Evolutionary conservation across 2,113 vertebrate species (phyloP).

Genomic region (Nanorana parkeri): DNA sequence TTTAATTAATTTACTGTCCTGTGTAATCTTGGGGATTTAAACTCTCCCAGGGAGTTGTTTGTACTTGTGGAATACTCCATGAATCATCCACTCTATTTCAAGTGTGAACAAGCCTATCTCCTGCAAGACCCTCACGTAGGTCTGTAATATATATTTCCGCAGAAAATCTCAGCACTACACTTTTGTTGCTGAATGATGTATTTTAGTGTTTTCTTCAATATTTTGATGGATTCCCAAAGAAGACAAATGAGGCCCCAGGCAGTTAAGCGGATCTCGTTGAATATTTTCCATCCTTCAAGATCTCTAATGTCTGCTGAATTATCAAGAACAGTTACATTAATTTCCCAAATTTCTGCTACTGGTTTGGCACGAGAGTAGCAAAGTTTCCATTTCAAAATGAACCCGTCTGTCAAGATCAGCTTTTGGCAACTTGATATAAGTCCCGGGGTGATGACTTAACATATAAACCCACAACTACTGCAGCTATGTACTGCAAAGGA

Average conservation of each 20-base stretch:
- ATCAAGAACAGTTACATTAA: conserved; percentile 7
- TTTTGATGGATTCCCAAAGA: conserved; percentile 3
- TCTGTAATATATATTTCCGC: neutral
- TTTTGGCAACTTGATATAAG: neutral
- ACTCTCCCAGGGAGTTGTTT: neutral
- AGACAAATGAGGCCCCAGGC: conserved; percentile 19
- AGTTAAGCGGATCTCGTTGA: neutral
- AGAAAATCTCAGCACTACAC: neutral
- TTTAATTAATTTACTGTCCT: neutral
- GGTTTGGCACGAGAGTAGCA: conserved; percentile 5
- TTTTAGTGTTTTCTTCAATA: neutral
- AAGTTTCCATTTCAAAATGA: conserved; percentile 30
- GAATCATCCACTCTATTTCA: conserved; percentile 2
- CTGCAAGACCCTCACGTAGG: neutral
- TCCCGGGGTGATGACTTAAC: conserved; percentile 16
- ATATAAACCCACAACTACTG: conserved; percentile 18
- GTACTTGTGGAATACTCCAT: neutral
- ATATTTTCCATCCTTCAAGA: conserved; percentile 4
- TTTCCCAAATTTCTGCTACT: conserved; percentile 32
- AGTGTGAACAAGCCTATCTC: neutral
- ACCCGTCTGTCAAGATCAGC: conserved; percentile 1
- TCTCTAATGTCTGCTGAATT: conserved; percentile 1
- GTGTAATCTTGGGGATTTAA: no score
- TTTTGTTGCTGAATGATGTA: conserved; percentile 14
- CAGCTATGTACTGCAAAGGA: neutral